phyloP scores from a whole-genome alignment of 2,888 invertebrate species.

The Nudaria mundana region DNA sequence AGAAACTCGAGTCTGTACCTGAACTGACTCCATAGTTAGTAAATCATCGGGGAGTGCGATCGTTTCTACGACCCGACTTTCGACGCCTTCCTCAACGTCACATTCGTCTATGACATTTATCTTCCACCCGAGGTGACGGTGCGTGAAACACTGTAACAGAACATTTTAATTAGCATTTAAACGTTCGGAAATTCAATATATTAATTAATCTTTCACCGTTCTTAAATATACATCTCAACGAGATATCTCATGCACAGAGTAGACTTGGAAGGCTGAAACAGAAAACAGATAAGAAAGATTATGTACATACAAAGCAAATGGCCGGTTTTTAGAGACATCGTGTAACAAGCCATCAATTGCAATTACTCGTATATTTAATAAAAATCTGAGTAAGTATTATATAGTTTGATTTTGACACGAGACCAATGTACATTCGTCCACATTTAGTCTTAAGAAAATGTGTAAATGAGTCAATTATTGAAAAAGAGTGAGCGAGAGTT shows the following conservation, averaged over 20 bases:
- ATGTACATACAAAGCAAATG: conserved; percentile 55
- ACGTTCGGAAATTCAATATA: conserved; percentile 1
- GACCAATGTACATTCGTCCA: no score
- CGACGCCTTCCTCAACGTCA: conserved; percentile 81
- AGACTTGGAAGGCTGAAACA: conserved; percentile 79
- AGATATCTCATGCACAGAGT: conserved; percentile 71
- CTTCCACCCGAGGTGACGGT: conserved; percentile 97
- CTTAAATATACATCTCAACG: conserved; percentile 39
- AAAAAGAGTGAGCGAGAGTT: no score
- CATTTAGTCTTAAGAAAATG: no score
- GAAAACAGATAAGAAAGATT: conserved; percentile 72
- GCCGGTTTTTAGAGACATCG: conserved; percentile 19
- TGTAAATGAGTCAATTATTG: no score
- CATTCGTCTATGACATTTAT: conserved; percentile 94
- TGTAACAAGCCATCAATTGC: conserved; percentile 6
- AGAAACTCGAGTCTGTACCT: conserved; percentile 83
- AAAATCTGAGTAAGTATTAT: no score
- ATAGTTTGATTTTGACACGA: no score
- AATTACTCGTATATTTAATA: no score
- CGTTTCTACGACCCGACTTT: conserved; percentile 71
- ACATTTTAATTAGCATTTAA: conserved; percentile 9
- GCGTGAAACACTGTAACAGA: conserved; percentile 91
- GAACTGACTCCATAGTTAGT: conserved; percentile 80
- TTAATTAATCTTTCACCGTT: conserved; percentile 49
- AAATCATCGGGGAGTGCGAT: conserved; percentile 60